Percentiles rank a stretch among this genome's conserved stretches.
These are phyloP conservation scores for Knipowitschia caucasica DNA, from an alignment of 2,797 vertebrate genomes.

Conservation along the genomic window DNA sequence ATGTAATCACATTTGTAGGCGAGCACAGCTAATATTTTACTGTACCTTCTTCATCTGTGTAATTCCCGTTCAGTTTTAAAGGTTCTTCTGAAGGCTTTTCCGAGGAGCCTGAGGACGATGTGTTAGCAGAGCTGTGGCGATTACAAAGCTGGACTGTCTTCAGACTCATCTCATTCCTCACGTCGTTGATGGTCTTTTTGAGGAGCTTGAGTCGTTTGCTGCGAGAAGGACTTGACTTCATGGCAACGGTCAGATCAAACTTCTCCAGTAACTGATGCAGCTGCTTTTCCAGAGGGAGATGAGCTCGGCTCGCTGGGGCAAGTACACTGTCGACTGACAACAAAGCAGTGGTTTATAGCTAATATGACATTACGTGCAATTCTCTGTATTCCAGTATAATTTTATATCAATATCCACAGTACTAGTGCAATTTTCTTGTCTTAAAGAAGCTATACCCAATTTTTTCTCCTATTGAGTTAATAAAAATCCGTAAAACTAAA, in stretches of 20 bases:
- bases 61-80: conserved; percentile 72
- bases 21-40: conserved; percentile 24
- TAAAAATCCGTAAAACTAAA: no score
- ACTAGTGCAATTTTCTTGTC: no score
- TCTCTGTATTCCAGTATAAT: no score
- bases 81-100: conserved; percentile 75
- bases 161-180: conserved; percentile 86
- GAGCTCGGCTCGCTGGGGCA: conserved; percentile 81
- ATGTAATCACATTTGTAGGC: neutral
- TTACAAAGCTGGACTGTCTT: conserved; percentile 75
- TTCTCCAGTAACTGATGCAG: conserved; percentile 91
- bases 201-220: conserved; percentile 93
- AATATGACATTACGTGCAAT: no score
- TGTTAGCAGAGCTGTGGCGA: conserved; percentile 34
- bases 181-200: conserved; percentile 88
- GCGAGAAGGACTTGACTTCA: conserved; percentile 95
- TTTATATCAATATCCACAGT: no score
- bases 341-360: no score
- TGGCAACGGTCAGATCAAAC: conserved; percentile 89
- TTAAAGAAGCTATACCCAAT: no score
- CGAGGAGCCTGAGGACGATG: conserved; percentile 22
- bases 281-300: conserved; percentile 87
- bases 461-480: no score
- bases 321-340: conserved; percentile 89
- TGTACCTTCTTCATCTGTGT: conserved; percentile 86